A percentile compares a stretch with the other conserved stretches of the same genome.
phyloP scores from a whole-genome alignment of 2,797 vertebrate genomes.

The Sebastes kiyomatsui region DNA sequence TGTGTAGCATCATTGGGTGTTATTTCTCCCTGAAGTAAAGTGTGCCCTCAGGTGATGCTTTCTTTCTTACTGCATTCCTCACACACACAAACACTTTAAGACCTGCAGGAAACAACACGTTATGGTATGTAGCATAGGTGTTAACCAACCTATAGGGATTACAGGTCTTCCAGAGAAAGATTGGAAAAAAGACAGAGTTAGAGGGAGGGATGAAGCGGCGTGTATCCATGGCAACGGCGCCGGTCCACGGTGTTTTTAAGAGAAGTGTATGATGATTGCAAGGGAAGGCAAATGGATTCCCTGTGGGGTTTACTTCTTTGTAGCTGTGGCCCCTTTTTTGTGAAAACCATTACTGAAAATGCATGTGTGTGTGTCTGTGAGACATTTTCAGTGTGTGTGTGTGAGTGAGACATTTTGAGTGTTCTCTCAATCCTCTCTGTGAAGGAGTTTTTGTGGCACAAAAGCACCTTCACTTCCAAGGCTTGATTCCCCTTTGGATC shows the following conservation, averaged over 20 bases:
- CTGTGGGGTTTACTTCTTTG: conserved; percentile 60
- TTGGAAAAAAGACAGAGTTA: conserved; percentile 19
- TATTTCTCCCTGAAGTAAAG: conserved; percentile 35
- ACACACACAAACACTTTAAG: conserved; percentile 7
- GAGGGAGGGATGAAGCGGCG: neutral
- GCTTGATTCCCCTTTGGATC: neutral
- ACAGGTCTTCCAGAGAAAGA: conserved; percentile 19
- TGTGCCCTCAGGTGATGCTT: conserved; percentile 49
- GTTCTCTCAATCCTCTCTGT: neutral
- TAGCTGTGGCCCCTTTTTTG: conserved; percentile 38
- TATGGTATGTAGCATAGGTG: conserved; percentile 31
- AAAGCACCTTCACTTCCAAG: neutral
- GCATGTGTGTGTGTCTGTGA: neutral
- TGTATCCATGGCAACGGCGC: conserved; percentile 56
- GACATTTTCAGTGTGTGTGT: too few species aligned
- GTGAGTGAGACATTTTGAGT: neutral
- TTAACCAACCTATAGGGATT: conserved; percentile 18
- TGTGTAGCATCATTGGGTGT: conserved; percentile 4
- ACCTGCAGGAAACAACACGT: conserved; percentile 47
- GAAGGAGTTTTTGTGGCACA: neutral
- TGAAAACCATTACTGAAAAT: conserved; percentile 57
- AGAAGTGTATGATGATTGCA: conserved; percentile 55
- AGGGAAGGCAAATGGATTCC: conserved; percentile 65
- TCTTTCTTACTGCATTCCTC: conserved; percentile 50
- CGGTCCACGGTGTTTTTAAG: conserved; percentile 42